Percentiles rank a stretch among this genome's conserved stretches.
Conservation (phyloP, 2,888 invertebrate genomes). For the Macaria liturata region DNA sequence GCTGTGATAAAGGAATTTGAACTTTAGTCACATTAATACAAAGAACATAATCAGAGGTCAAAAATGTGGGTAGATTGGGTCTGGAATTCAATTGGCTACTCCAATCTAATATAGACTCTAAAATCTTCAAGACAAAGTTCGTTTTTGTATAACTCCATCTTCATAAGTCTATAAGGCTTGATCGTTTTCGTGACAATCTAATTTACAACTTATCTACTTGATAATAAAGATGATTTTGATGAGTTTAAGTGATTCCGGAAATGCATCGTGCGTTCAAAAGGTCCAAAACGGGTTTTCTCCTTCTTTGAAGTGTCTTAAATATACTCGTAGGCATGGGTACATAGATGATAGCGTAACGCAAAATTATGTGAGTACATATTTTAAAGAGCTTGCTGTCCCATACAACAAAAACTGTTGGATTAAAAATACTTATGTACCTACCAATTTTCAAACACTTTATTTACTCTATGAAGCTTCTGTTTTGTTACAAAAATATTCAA, state of each 20-base stretch:
- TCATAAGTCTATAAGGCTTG: not conserved
- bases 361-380: too few species aligned
- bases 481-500: constrained; percentile 25
- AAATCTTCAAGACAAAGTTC: constrained; percentile 8
- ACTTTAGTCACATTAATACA: constrained; percentile 28
- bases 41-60: constrained; percentile 14
- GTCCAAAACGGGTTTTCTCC: constrained; percentile 39
- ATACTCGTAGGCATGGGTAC: constrained; percentile 48
- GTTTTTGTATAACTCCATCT: not conserved
- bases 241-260: constrained; percentile 42
- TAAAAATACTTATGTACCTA: not conserved
- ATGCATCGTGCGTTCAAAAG: constrained; percentile 40
- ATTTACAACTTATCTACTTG: constrained; percentile 7
- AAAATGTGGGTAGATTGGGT: not conserved
- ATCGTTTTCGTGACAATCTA: constrained; percentile 16
- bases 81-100: not conserved
- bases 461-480: constrained; percentile 19
- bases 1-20: constrained; percentile 27
- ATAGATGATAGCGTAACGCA: constrained; percentile 27
- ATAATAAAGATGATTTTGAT: constrained; percentile 19
- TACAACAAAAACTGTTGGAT: not conserved
- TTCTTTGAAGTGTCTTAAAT: constrained; percentile 36
- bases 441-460: too few species aligned
- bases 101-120: not conserved
- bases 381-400: too few species aligned